phyloP scores from a whole-genome alignment of 2,888 invertebrate genomes.

The Latrodectus hesperus region DNA sequence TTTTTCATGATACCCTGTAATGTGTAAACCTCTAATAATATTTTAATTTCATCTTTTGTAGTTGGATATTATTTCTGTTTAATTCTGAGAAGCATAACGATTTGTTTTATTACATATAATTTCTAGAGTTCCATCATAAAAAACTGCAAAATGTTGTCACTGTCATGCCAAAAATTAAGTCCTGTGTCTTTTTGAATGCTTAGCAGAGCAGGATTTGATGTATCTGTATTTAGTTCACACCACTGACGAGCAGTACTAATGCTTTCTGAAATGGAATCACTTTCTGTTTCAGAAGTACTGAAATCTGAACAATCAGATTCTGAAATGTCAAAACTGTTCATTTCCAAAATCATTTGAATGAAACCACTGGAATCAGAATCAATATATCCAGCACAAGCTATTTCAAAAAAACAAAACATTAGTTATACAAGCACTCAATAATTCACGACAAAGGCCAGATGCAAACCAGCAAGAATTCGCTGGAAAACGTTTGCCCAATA shows the following conservation, averaged over 20 bases:
- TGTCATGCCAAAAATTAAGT: not conserved
- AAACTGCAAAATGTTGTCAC: not conserved
- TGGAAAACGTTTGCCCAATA: too few relatives aligned
- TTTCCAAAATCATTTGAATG: slow-evolving; percentile 1
- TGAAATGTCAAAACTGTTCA: too few relatives aligned
- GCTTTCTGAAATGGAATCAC: too few relatives aligned
- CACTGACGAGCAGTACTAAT: not conserved
- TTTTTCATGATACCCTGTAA: not conserved
- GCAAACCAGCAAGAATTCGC: too few relatives aligned
- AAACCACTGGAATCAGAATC: not conserved
- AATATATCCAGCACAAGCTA: not conserved
- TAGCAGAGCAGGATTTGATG: slow-evolving; percentile 7
- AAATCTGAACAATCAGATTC: too few relatives aligned
- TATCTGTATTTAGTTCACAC: slow-evolving; percentile 1
- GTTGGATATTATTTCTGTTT: not conserved
- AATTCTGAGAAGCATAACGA: slow-evolving; percentile 9
- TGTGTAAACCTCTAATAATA: too few relatives aligned
- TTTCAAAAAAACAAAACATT: not conserved
- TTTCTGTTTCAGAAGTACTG: too few relatives aligned
- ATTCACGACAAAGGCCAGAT: too few relatives aligned
- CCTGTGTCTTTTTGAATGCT: not conserved
- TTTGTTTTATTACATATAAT: slow-evolving; percentile 11
- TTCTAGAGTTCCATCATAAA: too few relatives aligned
- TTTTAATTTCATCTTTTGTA: not conserved
- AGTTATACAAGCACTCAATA: too few relatives aligned